Percentiles rank a stretch among this genome's conserved stretches.
Conservation (phyloP, 2,888 invertebrate genomes). For the Rhaphigaster nebulosa region DNA sequence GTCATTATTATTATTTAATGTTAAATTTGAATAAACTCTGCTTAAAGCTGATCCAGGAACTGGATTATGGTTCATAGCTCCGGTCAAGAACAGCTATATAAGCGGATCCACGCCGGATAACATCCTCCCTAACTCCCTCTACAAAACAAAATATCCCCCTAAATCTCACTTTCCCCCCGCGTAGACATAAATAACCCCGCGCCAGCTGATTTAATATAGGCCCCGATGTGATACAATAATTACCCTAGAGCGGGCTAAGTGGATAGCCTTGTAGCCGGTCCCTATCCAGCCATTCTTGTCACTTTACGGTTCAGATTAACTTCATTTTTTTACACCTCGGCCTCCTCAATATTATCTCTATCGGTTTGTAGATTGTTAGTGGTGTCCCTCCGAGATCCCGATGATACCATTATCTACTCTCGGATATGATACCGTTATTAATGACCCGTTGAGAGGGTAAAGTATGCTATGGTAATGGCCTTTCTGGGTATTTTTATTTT, state of each 20-base stretch:
- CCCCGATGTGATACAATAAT: constrained; percentile 50
- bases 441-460: neutral
- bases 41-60: too few relatives aligned
- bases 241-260: constrained; percentile 27
- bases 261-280: constrained; percentile 25
- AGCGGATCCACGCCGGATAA: neutral
- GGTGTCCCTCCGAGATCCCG: neutral
- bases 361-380: constrained; percentile 41
- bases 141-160: constrained; percentile 1
- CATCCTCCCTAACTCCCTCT: neutral
- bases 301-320: constrained; percentile 31
- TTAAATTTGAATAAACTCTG: too few relatives aligned
- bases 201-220: constrained; percentile 5
- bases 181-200: neutral
- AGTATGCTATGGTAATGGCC: neutral
- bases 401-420: constrained; percentile 12
- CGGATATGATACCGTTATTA: constrained; percentile 28
- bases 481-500: constrained; percentile 10
- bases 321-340: constrained; percentile 6
- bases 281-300: constrained; percentile 41
- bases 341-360: constrained; percentile 43
- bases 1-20: too few relatives aligned
- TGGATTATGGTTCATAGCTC: too few relatives aligned
- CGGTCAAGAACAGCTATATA: neutral
- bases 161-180: neutral